These are phyloP conservation scores for Perca flavescens DNA, from an alignment of 2,113 vertebrate species.

Conservation along the genomic window DNA sequence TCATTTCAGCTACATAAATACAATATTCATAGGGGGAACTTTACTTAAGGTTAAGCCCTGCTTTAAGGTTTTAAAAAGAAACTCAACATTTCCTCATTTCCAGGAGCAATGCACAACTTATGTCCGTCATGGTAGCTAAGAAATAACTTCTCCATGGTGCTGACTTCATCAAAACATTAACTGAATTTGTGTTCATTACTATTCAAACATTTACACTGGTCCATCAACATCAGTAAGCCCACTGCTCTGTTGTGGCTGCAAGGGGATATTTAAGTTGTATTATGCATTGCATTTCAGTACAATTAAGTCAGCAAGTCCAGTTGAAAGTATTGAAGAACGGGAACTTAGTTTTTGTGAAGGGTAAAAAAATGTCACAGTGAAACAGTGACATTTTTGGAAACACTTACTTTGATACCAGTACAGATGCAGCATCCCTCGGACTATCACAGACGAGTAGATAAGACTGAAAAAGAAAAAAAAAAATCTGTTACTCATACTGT, in stretches of 20 bases:
- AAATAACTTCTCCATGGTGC: neutral
- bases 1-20: no score
- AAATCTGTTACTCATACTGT: conserved; percentile 11
- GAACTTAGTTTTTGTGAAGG: neutral
- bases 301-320: no score
- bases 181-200: neutral
- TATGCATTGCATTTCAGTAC: neutral
- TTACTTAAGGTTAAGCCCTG: no score
- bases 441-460: conserved; percentile 92
- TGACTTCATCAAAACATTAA: neutral
- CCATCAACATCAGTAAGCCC: neutral
- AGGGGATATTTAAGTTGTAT: neutral
- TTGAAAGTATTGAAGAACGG: neutral
- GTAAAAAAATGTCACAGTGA: no score
- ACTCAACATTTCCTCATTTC: neutral
- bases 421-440: conserved; percentile 91
- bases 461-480: conserved; percentile 80
- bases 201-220: neutral
- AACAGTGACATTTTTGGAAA: conserved; percentile 1
- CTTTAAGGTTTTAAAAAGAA: no score
- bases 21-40: no score
- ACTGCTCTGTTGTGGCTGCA: neutral
- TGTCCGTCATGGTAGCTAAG: neutral
- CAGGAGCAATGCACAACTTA: neutral
- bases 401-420: conserved; percentile 97